Evolutionary conservation across 2,113 vertebrate genomes (phyloP).

Genomic region (Gymnobelideus leadbeateri): DNA sequence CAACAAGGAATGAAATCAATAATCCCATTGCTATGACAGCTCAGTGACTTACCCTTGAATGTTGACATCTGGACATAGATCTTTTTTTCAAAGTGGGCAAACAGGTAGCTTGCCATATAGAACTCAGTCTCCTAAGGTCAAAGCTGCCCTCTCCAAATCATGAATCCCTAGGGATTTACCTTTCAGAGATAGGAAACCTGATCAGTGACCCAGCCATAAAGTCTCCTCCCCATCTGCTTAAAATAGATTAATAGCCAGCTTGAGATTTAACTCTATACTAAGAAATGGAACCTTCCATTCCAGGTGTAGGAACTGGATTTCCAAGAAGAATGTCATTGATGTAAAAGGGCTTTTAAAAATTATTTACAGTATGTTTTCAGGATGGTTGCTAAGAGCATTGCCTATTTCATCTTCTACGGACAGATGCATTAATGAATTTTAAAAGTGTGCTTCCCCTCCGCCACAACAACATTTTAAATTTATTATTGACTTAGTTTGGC

Average conservation of each 20-base stretch:
- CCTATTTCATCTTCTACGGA: constrained; percentile 61
- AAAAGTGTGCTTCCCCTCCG: constrained; percentile 66
- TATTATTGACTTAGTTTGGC: constrained; percentile 64
- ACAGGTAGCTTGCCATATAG: neutral
- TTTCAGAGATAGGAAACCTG: constrained; percentile 77
- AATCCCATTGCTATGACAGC: constrained; percentile 79
- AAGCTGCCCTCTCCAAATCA: constrained; percentile 75
- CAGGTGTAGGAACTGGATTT: constrained; percentile 75
- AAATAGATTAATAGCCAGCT: constrained; percentile 73
- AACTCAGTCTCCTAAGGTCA: constrained; percentile 72
- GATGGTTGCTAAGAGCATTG: constrained; percentile 67
- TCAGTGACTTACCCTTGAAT: constrained; percentile 79
- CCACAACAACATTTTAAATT: constrained; percentile 57
- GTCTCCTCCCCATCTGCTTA: constrained; percentile 75
- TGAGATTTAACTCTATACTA: constrained; percentile 59
- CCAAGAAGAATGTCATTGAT: constrained; percentile 70
- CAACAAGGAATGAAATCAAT: constrained; percentile 55
- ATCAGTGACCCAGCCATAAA: constrained; percentile 80
- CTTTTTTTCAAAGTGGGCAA: neutral
- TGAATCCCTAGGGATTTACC: constrained; percentile 79
- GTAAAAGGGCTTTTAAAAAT: constrained; percentile 57
- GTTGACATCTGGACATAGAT: neutral
- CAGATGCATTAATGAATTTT: constrained; percentile 69
- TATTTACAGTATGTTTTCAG: constrained; percentile 72
- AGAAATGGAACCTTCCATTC: constrained; percentile 71